Evolutionary conservation across 2,113 vertebrate species (phyloP).

Genomic region (Neoarius graeffei): DNA sequence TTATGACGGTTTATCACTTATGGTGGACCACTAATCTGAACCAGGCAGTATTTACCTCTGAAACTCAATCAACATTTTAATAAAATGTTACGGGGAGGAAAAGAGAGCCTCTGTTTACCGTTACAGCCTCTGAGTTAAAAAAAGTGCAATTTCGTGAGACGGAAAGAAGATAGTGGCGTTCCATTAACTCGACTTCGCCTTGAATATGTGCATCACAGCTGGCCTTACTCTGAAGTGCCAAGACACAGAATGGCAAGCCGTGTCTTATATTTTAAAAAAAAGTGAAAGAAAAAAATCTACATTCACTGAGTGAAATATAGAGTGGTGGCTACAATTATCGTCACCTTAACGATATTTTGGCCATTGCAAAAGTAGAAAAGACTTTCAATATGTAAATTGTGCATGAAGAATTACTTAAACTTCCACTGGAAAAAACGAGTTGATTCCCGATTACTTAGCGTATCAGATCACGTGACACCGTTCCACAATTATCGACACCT

Average conservation of each 20-base stretch:
- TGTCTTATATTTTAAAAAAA: neutral
- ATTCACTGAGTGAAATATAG: neutral
- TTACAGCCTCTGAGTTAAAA: slow-evolving; percentile 2
- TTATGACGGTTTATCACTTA: neutral
- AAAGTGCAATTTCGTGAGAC: slow-evolving; percentile 31
- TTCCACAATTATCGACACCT: no score
- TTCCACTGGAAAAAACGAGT: no score
- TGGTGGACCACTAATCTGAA: neutral
- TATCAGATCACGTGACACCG: no score
- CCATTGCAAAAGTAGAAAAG: no score
- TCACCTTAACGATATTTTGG: no score
- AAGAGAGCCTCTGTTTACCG: neutral
- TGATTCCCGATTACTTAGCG: no score
- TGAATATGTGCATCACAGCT: neutral
- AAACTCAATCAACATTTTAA: slow-evolving; percentile 31
- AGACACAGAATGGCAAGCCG: neutral
- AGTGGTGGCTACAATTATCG: no score
- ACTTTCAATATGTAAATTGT: no score
- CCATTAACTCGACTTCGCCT: slow-evolving; percentile 28
- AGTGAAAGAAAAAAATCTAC: neutral
- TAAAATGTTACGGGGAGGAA: slow-evolving; percentile 5
- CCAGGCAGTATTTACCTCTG: slow-evolving; percentile 3
- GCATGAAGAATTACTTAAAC: no score
- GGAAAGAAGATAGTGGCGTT: slow-evolving; percentile 20
- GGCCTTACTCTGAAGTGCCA: slow-evolving; percentile 18